These are phyloP conservation scores for Psephotus haematonotus DNA, from an alignment of 2,113 vertebrate species.

Conservation along the genomic window DNA sequence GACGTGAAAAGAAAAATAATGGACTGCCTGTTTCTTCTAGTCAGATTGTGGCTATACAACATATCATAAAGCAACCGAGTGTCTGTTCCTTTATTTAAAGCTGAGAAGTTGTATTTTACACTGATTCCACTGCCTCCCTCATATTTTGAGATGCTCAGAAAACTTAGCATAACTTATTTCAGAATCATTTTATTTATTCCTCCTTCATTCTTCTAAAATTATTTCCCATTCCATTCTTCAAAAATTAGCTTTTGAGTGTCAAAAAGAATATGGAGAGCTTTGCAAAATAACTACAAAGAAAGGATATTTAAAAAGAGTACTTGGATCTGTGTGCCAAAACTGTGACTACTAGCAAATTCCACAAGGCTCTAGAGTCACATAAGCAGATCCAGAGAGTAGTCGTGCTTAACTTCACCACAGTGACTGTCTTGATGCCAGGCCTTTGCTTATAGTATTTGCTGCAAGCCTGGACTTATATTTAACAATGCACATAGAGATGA, in stretches of 20 bases:
- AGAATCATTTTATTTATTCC: not conserved
- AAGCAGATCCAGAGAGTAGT: not conserved
- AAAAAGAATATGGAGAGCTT: not conserved
- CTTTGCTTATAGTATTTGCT: not conserved
- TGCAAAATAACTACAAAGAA: not conserved
- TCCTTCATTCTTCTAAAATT: not conserved
- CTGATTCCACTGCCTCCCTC: not conserved
- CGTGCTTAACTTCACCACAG: not conserved
- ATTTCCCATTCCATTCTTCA: not conserved
- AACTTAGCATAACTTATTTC: not conserved
- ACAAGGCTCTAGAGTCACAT: not conserved
- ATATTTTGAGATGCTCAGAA: not conserved
- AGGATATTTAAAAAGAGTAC: not conserved
- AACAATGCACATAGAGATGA: not conserved
- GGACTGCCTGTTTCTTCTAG: not conserved
- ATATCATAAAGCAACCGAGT: not conserved
- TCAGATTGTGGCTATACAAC: not conserved
- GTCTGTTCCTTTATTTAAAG: not conserved
- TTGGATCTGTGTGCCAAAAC: not conserved
- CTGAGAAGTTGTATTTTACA: not conserved
- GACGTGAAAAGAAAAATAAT: not conserved
- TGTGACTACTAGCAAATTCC: not conserved
- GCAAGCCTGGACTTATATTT: not conserved
- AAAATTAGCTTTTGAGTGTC: not conserved
- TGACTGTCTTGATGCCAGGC: not conserved